Base-by-base conservation (phyloP, 2,888 invertebrate genomes). In the Drosophila fungiperda region DNA sequence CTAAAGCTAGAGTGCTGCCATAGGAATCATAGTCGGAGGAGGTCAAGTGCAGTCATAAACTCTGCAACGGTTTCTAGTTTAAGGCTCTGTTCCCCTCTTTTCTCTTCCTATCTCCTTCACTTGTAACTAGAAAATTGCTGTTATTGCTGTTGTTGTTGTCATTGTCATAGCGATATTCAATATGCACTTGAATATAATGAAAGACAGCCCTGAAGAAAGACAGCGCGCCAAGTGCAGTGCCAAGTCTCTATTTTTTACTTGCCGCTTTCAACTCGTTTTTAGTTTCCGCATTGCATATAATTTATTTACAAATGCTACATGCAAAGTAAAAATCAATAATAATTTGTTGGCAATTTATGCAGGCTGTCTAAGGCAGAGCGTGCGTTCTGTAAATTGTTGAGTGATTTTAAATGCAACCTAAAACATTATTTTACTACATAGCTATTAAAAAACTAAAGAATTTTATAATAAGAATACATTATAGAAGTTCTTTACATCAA, bases 321-420 rank as follows among this genome's bases (percentile, higher is more conserved):
- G 78, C 60, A 77, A 77, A 78, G 67, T 63, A 53, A 59, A 80
- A 80, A 82, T 82, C 80, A 76, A 80, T 80, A 80, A 76, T 76
- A 80, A 76, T 82, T 80, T 68, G 73, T 74, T 77, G 63, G 58
- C 75, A 77, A 74, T 66, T 64, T 72, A 68, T 72, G 72, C 72
- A 61, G 67, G 8, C 54, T 26, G 11, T 23, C 26, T 29, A 33
- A 59, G 23, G 54, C 35, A 61, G 57, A 29, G 29, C 29, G 29
- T 29, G 29, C 11, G 26, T 1, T n/a, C n/a, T 29, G 17, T 17
- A 52, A 59, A 65, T 5, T 49, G 60, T 58, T 61, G 35, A 57
- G 62, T 65, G 53, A 45, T 69, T 66, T 66, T 54, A 60, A 73
- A 70, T 42, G 54, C 69, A 73, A 48, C 36, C 9, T 5, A 29